Evolutionary conservation across 2,888 invertebrate genomes (phyloP).

Genomic region (Catocala fraxini): DNA sequence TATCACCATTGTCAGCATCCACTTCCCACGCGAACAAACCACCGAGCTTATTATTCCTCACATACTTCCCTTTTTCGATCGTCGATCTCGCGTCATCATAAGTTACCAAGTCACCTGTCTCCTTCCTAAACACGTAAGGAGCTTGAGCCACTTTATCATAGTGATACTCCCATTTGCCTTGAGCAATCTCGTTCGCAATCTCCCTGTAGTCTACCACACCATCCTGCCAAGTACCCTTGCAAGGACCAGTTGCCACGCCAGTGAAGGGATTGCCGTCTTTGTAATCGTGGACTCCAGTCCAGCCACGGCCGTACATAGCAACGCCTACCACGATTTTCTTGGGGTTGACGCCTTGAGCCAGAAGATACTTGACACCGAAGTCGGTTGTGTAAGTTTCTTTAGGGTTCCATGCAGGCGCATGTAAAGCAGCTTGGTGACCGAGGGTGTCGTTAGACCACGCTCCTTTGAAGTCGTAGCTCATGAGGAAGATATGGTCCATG

Average conservation of each 20-base stretch:
- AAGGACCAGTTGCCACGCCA: constrained; percentile 79
- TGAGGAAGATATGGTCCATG: constrained; percentile 84
- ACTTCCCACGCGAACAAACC: constrained; percentile 84
- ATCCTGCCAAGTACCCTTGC: constrained; percentile 84
- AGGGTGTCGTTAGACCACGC: constrained; percentile 83
- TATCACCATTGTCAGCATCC: constrained; percentile 82
- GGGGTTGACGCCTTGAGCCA: constrained; percentile 81
- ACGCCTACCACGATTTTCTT: constrained; percentile 82
- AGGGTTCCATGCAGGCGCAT: constrained; percentile 78
- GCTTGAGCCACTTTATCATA: constrained; percentile 82
- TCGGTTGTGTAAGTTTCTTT: constrained; percentile 85
- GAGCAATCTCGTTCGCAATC: constrained; percentile 77
- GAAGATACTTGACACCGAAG: constrained; percentile 77
- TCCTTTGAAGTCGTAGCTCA: constrained; percentile 85
- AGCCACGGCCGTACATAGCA: constrained; percentile 84
- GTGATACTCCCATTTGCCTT: constrained; percentile 80
- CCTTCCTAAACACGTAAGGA: constrained; percentile 79
- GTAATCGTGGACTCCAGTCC: constrained; percentile 80
- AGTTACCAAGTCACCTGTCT: constrained; percentile 79
- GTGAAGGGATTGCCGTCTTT: constrained; percentile 77
- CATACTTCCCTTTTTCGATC: constrained; percentile 83
- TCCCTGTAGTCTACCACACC: constrained; percentile 84
- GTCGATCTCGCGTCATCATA: constrained; percentile 82
- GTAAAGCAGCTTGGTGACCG: constrained; percentile 78
- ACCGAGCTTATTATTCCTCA: constrained; percentile 80